A percentile compares a stretch with the other conserved stretches of the same genome.
These are phyloP conservation scores for Muscicapa comitata DNA, from an alignment of 2,797 vertebrate genomes.

Conservation along the genomic window DNA sequence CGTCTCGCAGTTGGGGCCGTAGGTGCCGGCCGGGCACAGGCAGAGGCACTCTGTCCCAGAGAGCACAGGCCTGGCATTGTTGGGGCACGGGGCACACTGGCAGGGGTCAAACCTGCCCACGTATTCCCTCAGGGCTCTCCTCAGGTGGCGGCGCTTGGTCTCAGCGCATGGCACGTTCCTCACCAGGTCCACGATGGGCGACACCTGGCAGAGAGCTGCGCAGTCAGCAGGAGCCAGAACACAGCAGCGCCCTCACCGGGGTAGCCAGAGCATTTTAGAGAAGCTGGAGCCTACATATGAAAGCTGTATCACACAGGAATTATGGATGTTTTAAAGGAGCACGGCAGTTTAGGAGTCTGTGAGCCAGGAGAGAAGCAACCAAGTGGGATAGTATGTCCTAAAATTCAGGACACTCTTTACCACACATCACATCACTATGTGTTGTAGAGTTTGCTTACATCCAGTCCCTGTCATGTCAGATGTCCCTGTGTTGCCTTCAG, in stretches of 20 bases:
- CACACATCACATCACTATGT: neutral
- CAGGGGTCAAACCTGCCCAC: constrained; percentile 83
- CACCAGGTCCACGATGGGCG: constrained; percentile 82
- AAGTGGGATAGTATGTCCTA: neutral
- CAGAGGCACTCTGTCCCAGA: constrained; percentile 86
- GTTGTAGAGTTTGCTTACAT: neutral
- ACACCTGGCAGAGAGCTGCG: constrained; percentile 69
- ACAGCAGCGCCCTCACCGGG: neutral
- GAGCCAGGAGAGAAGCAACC: neutral
- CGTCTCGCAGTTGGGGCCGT: constrained; percentile 82
- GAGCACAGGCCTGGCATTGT: constrained; percentile 82
- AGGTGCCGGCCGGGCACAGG: constrained; percentile 87
- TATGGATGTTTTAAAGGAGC: neutral
- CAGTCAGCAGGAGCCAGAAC: neutral
- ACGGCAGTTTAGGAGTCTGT: rapidly evolving
- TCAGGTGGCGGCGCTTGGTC: constrained; percentile 85
- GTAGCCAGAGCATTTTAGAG: neutral
- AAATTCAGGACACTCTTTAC: neutral
- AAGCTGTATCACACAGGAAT: neutral
- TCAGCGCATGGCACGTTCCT: constrained; percentile 84
- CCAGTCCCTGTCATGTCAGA: neutral
- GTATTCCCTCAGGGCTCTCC: constrained; percentile 82
- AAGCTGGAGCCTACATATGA: too few relatives aligned
- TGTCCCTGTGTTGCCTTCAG: neutral
- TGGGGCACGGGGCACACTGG: constrained; percentile 85